Conservation (phyloP, 2,888 invertebrate species). For the Caenorhabditis angaria region DNA sequence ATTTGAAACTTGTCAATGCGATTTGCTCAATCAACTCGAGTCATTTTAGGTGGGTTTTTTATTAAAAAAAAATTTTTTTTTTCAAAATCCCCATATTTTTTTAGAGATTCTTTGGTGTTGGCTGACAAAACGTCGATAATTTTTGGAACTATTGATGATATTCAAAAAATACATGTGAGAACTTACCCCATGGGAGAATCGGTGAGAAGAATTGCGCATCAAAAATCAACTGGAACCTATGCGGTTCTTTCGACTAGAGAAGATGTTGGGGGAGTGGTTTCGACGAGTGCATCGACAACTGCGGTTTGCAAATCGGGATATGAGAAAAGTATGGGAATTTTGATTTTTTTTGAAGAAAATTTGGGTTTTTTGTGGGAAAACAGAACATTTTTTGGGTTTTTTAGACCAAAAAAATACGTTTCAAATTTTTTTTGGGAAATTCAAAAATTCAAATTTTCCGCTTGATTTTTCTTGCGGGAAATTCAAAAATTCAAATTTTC, state of each 20-base stretch:
- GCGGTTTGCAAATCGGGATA: constrained; percentile 2
- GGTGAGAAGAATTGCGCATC: constrained; percentile 89
- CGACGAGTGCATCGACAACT: constrained; percentile 21
- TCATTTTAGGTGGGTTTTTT: constrained; percentile 80
- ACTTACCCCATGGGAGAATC: constrained; percentile 94
- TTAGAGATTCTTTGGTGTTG: constrained; percentile 79
- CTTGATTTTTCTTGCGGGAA: too few species aligned
- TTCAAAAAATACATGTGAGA: constrained; percentile 68
- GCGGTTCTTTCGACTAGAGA: constrained; percentile 90
- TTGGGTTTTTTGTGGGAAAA: too few species aligned
- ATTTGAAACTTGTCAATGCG: constrained; percentile 81
- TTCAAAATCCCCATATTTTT: not conserved
- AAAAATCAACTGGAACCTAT: constrained; percentile 84
- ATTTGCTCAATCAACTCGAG: constrained; percentile 97
- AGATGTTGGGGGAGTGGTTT: constrained; percentile 77
- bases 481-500: too few species aligned
- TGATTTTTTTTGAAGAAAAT: too few species aligned
- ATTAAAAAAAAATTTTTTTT: not conserved
- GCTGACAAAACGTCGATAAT: constrained; percentile 89
- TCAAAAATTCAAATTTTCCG: too few species aligned
- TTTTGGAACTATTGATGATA: constrained; percentile 76
- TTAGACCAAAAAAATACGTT: too few species aligned
- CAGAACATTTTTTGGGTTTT: too few species aligned
- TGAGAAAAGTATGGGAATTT: too few species aligned
- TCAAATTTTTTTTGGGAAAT: too few species aligned